Conservation (phyloP, 2,888 invertebrate species). For the Pimpla rufipes region DNA sequence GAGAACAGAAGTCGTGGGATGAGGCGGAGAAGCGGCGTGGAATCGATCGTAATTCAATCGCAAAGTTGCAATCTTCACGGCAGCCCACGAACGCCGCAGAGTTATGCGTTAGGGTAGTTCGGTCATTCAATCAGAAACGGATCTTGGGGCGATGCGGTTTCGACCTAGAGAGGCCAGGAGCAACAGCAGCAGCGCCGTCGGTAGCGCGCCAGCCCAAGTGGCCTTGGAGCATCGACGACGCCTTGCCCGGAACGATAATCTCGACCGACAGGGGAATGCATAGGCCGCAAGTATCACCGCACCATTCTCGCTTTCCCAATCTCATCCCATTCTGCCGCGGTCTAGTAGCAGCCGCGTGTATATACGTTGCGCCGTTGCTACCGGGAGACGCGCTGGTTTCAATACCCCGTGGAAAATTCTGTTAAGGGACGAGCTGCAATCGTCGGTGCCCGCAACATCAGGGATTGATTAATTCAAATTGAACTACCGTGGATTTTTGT, state of each 20-base stretch:
- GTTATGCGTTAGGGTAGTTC: slow-evolving; percentile 72
- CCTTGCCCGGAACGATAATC: slow-evolving; percentile 52
- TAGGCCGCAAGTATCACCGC: slow-evolving; percentile 40
- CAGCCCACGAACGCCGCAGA: slow-evolving; percentile 73
- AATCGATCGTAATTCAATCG: slow-evolving; percentile 75
- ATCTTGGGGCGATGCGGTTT: slow-evolving; percentile 72
- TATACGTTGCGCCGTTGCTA: not conserved
- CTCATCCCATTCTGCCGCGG: slow-evolving; percentile 20
- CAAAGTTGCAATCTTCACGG: slow-evolving; percentile 74
- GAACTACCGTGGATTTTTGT: not conserved
- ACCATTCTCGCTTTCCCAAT: slow-evolving; percentile 20
- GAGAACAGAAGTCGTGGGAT: slow-evolving; percentile 46
- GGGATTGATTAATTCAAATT: slow-evolving; percentile 7
- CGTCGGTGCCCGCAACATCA: not conserved
- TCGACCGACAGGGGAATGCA: slow-evolving; percentile 45
- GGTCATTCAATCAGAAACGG: slow-evolving; percentile 72
- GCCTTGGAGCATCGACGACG: slow-evolving; percentile 43
- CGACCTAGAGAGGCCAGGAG: slow-evolving; percentile 60
- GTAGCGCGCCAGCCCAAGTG: slow-evolving; percentile 22
- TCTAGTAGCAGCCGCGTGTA: not conserved
- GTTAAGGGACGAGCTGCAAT: not conserved
- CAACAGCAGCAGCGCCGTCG: not conserved
- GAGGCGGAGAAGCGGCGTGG: slow-evolving; percentile 44
- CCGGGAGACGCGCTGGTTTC: not conserved
- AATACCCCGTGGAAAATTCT: not conserved